phyloP scores from a whole-genome alignment of 2,888 invertebrate species.

The Parochlus steinenii region DNA sequence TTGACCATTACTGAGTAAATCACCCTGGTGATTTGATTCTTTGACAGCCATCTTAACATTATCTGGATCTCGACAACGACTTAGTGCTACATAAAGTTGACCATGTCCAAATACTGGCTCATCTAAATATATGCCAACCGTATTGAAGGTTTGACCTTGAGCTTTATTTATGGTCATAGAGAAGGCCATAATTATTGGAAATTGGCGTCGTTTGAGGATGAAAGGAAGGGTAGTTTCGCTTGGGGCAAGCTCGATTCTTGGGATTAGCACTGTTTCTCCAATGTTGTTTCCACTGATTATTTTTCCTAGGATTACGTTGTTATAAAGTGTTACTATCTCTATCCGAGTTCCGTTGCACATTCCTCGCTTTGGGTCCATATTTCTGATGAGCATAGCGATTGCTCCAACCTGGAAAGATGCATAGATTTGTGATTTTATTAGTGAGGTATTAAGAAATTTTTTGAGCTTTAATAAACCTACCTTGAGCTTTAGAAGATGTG shows the following conservation, averaged over 20 bases:
- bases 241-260: constrained; percentile 8
- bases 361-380: constrained; percentile 14
- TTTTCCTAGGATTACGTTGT: constrained; percentile 6
- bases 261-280: constrained; percentile 9
- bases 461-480: too few relatives aligned
- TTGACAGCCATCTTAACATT: constrained; percentile 1
- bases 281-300: constrained; percentile 6
- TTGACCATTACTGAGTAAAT: too few relatives aligned
- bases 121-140: constrained; percentile 10
- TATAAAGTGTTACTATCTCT: neutral
- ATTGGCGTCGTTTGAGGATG: constrained; percentile 12
- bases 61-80: neutral
- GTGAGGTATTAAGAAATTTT: too few relatives aligned
- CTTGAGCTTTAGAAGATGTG: too few relatives aligned
- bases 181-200: constrained; percentile 14
- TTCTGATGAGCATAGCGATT: constrained; percentile 15
- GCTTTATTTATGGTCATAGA: constrained; percentile 14
- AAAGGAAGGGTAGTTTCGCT: constrained; percentile 12
- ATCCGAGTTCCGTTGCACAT: constrained; percentile 15
- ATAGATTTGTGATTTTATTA: too few relatives aligned
- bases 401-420: constrained; percentile 14
- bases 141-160: constrained; percentile 14
- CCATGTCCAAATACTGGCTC: constrained; percentile 13
- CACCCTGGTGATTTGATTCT: too few relatives aligned
- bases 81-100: constrained; percentile 13